Evolutionary conservation across 2,888 invertebrate species (phyloP).

Genomic region (Nomada hirtipes): DNA sequence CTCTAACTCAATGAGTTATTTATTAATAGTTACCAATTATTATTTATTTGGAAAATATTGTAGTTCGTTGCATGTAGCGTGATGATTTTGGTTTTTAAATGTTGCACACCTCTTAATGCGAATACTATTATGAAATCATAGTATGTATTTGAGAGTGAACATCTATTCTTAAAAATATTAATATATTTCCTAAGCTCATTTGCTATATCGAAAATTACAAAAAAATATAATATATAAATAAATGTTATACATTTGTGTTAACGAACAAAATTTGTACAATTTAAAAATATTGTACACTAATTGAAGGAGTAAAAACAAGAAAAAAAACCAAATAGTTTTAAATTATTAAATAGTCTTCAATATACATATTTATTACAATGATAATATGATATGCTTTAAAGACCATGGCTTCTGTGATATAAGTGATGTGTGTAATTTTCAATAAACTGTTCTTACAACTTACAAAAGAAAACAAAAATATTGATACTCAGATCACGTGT

Average conservation of each 20-base stretch:
- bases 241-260: neutral
- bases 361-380: neutral
- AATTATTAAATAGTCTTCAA: too few relatives aligned
- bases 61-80: neutral
- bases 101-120: neutral
- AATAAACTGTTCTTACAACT: neutral
- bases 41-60: slow-evolving; percentile 23
- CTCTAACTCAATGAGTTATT: slow-evolving; percentile 15
- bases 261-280: slow-evolving; percentile 1
- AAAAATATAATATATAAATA: slow-evolving; percentile 2
- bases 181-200: slow-evolving; percentile 5
- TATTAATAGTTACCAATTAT: slow-evolving; percentile 24
- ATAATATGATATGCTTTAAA: neutral
- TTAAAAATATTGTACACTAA: neutral
- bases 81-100: slow-evolving; percentile 1
- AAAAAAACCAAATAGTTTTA: neutral
- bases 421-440: neutral
- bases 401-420: slow-evolving; percentile 2
- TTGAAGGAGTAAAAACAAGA: neutral
- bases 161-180: slow-evolving; percentile 24
- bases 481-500: too few relatives aligned
- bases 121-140: neutral
- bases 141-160: neutral
- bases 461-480: too few relatives aligned
- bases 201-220: slow-evolving; percentile 4